Evolutionary conservation across 2,113 vertebrate species (phyloP), one percentile per base, ranked within the genome.

Genomic region (Syrmaticus mikado): DNA sequence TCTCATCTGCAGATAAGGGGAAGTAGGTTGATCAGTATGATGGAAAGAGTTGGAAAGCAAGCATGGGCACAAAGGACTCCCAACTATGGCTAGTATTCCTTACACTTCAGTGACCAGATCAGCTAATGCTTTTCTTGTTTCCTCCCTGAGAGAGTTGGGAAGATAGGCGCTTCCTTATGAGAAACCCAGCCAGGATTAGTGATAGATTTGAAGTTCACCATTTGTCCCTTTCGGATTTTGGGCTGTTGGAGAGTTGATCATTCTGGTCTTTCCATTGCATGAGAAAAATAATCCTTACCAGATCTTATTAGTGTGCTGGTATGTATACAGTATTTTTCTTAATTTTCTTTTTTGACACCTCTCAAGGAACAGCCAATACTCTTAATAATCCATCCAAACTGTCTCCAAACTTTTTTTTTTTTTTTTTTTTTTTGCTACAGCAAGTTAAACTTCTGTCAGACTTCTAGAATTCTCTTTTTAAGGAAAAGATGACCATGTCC

Each of bases 381-480:
- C 7, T 71, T 75, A 67, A n/a, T 67, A 67, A 67, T 30, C 20
- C 6, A 67, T 30, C 20, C 6, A 32, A 84, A 71, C 45, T 58
- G 10, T 5, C 2, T 5, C 5, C 6, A 6, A 46, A 61, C 36
- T 13, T 19, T 40, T 40, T 62, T 25, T 24, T 36, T 61, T n/a
- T n/a, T n/a, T n/a, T n/a, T n/a, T n/a, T 38, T 38, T 41, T 12
- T 21, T 46, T 52, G 3, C 5, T 17, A 2, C 1, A 2, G 57
- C 14, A 81, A 75, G 7, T 38, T 61, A 48, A 40, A 17, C 7
- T 43, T 38, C 16, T 64, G 66, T 57, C 8, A 87, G 28, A n/a
- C 30, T n/a, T 38, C 10, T 5, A 0, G 12, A 53, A 12, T 32
- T 41, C 34, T 55, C 82, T 45, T 5, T 6, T 11, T 34, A 34